These are phyloP conservation scores for Heliconius eleuchia DNA, from an alignment of 1,140 invertebrate species.

Conservation along the genomic window DNA sequence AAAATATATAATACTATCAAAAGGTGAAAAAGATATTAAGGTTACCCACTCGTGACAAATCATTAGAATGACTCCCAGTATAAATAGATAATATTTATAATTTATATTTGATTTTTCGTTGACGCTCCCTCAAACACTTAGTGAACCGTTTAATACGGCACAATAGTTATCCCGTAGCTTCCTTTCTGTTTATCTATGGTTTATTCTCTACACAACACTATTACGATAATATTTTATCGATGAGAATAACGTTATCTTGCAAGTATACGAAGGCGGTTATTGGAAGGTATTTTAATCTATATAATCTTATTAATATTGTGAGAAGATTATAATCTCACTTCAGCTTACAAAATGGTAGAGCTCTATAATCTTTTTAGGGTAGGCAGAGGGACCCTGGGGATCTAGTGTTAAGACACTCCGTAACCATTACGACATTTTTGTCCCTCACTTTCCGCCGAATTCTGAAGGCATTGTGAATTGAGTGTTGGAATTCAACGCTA, in stretches of 20 bases:
- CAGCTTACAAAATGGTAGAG: background rate
- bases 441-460: no score
- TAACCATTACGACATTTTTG: no score
- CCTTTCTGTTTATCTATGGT: conserved; percentile 44
- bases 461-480: no score
- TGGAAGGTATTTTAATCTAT: background rate
- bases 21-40: no score
- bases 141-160: conserved; percentile 44
- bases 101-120: background rate
- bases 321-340: background rate
- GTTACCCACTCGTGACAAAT: no score
- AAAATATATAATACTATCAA: no score
- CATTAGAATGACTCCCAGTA: background rate
- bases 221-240: conserved; percentile 42
- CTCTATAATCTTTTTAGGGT: background rate
- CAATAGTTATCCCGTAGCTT: conserved; percentile 37
- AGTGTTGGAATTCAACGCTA: no score
- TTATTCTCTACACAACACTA: conserved; percentile 35
- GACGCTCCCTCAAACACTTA: conserved; percentile 37
- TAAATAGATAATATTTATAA: background rate
- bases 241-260: conserved; percentile 35
- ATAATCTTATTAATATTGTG: background rate
- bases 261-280: conserved; percentile 3
- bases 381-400: no score
- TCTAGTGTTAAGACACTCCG: no score